Conservation (phyloP, 2,888 invertebrate genomes). For the Thymelicus acteon region DNA sequence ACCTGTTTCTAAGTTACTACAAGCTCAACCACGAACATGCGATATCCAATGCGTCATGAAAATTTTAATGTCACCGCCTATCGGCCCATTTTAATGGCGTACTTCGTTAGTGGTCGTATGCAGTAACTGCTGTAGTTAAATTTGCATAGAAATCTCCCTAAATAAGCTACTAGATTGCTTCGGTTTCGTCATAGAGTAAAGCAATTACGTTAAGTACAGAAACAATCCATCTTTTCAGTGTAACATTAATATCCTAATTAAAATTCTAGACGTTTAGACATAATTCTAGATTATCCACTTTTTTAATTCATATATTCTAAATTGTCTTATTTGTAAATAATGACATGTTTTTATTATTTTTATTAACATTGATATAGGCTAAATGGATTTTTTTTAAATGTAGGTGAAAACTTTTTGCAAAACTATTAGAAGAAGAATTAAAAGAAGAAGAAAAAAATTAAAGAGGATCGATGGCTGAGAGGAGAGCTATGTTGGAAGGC, state of each 20-base stretch:
- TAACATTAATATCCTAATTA: background rate
- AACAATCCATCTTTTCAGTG: constrained; percentile 16
- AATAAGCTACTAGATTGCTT: constrained; percentile 58
- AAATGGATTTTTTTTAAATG: no score
- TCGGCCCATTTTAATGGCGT: constrained; percentile 56
- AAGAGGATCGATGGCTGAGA: no score
- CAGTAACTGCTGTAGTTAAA: constrained; percentile 65
- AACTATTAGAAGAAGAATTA: no score
- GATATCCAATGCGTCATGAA: constrained; percentile 49
- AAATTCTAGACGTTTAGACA: background rate
- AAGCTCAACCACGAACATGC: background rate
- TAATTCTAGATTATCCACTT: no score
- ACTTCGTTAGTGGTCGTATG: constrained; percentile 65
- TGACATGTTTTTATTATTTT: no score
- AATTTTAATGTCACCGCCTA: constrained; percentile 50
- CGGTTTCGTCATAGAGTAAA: constrained; percentile 36
- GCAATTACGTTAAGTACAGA: constrained; percentile 24
- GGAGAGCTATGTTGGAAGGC: no score
- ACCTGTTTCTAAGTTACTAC: background rate
- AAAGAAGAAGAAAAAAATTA: no score
- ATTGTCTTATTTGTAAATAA: no score
- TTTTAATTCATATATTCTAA: no score
- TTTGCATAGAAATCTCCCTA: constrained; percentile 76
- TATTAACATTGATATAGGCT: no score
- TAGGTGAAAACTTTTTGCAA: no score